A percentile compares a stretch with the other conserved stretches of the same genome.
Conservation (phyloP, 2,888 invertebrate species). For the Drosophila eohydei region DNA sequence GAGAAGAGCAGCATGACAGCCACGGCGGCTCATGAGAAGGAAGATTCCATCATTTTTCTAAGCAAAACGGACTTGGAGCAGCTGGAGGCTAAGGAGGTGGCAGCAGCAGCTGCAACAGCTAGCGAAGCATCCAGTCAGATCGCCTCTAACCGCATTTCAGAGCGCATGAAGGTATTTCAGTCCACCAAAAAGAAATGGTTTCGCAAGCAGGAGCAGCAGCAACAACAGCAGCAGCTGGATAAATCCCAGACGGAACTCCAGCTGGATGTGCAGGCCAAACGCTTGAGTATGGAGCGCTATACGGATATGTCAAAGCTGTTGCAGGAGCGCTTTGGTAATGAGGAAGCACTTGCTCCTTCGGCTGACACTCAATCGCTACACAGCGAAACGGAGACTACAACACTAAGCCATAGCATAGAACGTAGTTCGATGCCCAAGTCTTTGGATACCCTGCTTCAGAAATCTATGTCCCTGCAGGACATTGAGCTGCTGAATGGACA, state of each 20-base stretch:
- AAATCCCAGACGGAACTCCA: conserved; percentile 80
- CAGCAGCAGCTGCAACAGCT: conserved; percentile 45
- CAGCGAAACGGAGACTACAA: conserved; percentile 80
- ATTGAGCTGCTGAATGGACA: conserved; percentile 81
- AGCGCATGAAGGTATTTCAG: conserved; percentile 85
- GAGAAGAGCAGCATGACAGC: conserved; percentile 83
- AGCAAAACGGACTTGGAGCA: conserved; percentile 89
- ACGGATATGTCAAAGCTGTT: conserved; percentile 90
- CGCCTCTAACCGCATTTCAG: conserved; percentile 79
- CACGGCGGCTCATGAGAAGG: conserved; percentile 86
- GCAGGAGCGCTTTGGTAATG: conserved; percentile 88
- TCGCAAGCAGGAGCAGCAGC: conserved; percentile 84
- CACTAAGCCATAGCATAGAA: conserved; percentile 75
- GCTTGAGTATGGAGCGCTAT: conserved; percentile 89
- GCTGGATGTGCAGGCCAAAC: conserved; percentile 88
- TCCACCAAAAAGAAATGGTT: conserved; percentile 89
- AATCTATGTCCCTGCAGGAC: conserved; percentile 84
- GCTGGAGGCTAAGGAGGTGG: conserved; percentile 85
- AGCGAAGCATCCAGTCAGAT: conserved; percentile 12
- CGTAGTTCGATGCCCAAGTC: conserved; percentile 61
- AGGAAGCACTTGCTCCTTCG: conserved; percentile 1
- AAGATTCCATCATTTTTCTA: conserved; percentile 89
- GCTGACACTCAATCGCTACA: conserved; percentile 51
- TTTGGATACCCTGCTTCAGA: conserved; percentile 77
- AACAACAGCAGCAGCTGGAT: conserved; percentile 43